Evolutionary conservation across 2,888 invertebrate genomes (phyloP), one percentile per base, ranked within the genome.

Genomic region (Venusia cambrica): DNA sequence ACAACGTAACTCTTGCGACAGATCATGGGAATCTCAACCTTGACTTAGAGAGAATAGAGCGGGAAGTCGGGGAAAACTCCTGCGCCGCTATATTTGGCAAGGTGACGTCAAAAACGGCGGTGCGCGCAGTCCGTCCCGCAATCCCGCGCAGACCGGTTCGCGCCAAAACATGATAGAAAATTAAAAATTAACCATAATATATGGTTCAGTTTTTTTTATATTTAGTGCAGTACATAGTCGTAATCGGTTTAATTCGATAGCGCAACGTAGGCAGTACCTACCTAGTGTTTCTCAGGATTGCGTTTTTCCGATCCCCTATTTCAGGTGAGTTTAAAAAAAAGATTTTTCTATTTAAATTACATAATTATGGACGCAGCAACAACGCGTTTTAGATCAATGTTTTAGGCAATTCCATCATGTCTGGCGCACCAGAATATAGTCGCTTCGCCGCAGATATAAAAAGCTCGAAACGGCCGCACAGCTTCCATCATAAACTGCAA

Each of bases 71-170:
- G 45, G 63, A 59, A 25, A 48, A 27, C 20, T 33, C 40, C 44
- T 33, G 37, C 45, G 48, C 48, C 53, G 49, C 84, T 85, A 84
- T 83, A 84, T 84, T 76, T 64, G 81, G 73, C 58, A 47, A 44
- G 56, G 52, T 80, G 80, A 85, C 84, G 84, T 83, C 74, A 67
- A 38, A 41, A 31, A 22, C 48, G 53, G 59, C 51, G 55, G 62
- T 67, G 55, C 65, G 72, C 78, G 80, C 83, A 85, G 85, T 85
- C 72, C 67, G 69, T 51, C 58, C 63, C 63, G 65, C 62, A 63
- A 71, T 59, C 70, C 65, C 73, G 79, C 72, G 73, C 72, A 58
- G 62, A 48, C 43, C 72, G 73, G 73, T 73, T 63, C 71, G 69
- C 65, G 62, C 60, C 60, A 56, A 57, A 54, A 56, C 54, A 66